A percentile compares a stretch with the other conserved stretches of the same genome.
Conservation (phyloP, 1,140 invertebrate species). For the Drosophila grimshawi region DNA sequence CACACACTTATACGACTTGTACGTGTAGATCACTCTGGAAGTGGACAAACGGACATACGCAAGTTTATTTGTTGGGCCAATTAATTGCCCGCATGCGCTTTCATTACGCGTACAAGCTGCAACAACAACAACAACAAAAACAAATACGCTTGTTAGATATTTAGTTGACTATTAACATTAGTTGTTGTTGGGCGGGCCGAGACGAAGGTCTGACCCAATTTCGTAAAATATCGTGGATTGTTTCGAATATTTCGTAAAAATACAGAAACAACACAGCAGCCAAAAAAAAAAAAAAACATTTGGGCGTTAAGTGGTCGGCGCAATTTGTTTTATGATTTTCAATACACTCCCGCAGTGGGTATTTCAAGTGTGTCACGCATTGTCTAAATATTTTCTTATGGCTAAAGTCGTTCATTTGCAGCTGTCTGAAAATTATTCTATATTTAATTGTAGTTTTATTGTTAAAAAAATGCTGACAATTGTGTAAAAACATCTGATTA, state of each 20-base stretch:
- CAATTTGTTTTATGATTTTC: slow-evolving; percentile 49
- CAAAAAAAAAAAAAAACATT: slow-evolving; percentile 24
- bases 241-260: slow-evolving; percentile 68
- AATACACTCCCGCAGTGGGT: not conserved
- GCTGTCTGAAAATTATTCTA: not conserved
- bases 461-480: not conserved
- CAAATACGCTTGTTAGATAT: slow-evolving; percentile 55
- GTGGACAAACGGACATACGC: slow-evolving; percentile 43
- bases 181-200: slow-evolving; percentile 38
- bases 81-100: slow-evolving; percentile 82
- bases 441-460: too few species aligned
- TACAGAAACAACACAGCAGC: slow-evolving; percentile 25
- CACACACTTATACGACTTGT: slow-evolving; percentile 13
- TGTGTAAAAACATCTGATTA: not conserved
- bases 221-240: slow-evolving; percentile 48
- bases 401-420: not conserved
- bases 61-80: slow-evolving; percentile 65
- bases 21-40: slow-evolving; percentile 12
- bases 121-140: slow-evolving; percentile 17
- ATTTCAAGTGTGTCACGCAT: slow-evolving; percentile 15
- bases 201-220: slow-evolving; percentile 50
- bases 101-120: slow-evolving; percentile 58
- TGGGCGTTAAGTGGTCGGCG: slow-evolving; percentile 60
- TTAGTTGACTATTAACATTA: slow-evolving; percentile 59
- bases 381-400: not conserved